Percentiles rank a stretch among this genome's conserved stretches.
Conservation (phyloP, 2,797 vertebrate species). For the Clarias pachynema region DNA sequence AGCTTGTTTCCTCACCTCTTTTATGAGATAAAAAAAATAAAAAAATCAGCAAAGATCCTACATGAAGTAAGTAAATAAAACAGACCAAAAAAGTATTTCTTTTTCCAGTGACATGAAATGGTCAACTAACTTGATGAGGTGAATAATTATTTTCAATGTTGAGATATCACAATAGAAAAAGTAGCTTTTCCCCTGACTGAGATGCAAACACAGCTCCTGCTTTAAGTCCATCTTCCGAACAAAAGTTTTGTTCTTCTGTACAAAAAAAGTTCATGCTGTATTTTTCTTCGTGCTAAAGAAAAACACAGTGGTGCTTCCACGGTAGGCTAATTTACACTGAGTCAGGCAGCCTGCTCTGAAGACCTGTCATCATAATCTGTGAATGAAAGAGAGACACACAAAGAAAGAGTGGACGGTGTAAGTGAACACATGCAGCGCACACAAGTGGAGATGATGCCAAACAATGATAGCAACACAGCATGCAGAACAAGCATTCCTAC, state of each 20-base stretch:
- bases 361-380: constrained; percentile 94
- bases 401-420: constrained; percentile 73
- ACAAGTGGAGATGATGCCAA: constrained; percentile 45
- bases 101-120: constrained; percentile 15
- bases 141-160: background rate
- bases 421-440: constrained; percentile 78
- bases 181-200: constrained; percentile 46
- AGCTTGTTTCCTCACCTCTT: constrained; percentile 16
- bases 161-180: constrained; percentile 3
- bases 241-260: constrained; percentile 50
- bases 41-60: background rate
- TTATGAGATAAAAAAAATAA: background rate
- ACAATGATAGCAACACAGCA: background rate
- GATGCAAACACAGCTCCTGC: constrained; percentile 77
- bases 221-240: constrained; percentile 26
- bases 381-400: constrained; percentile 70
- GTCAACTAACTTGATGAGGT: background rate
- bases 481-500: constrained; percentile 2
- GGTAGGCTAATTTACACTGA: constrained; percentile 80
- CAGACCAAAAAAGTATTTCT: background rate
- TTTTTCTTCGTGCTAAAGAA: constrained; percentile 60
- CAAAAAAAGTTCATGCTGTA: constrained; percentile 19
- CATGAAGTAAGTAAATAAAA: background rate
- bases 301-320: constrained; percentile 70
- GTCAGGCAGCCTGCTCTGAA: constrained; percentile 85